Evolutionary conservation across 1,140 invertebrate genomes (phyloP), one percentile per base, ranked within the genome.

Genomic region (Eurosta solidaginis): DNA sequence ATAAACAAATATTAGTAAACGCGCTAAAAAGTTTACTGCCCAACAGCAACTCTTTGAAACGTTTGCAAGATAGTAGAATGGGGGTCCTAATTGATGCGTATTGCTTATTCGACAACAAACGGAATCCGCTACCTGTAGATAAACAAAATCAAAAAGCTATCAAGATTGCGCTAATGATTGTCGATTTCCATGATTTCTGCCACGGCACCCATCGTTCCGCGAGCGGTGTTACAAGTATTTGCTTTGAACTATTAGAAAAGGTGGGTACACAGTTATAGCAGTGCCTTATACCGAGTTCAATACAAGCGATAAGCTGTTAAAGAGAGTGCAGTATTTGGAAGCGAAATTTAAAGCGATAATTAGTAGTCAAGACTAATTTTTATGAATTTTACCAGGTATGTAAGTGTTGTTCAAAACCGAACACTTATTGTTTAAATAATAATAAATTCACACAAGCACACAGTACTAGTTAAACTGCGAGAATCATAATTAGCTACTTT

Each of bases 31-130:
- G 90, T 83, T 84, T 95, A 22, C 88, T 95, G 12, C 91, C 93
- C 0, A 90, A 91, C 2, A 89, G 90, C 2, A 89, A 89, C 27
- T 91, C 92, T 83, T 82, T 94, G n/a, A 86, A 74, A 89, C 92
- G 80, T 86, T 92, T 80, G 83, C 81, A 86, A 29, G 84, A 94
- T 83, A 91, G 90, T 1, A 89, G 90, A 74, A 91, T 93, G 90
- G 94, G 94, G 22, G 94, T 95, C 82, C 85, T 92, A 36, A 91
- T 94, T 86, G 93, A 94, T 89, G 92, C 91, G 0, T 90, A 92
- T 82, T 93, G 92, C 82, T 87, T 89, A 9, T 85, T 94, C n/a
- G 92, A 94, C 87, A 87, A 87, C 2, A 92, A 93, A 79, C 90
- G 90, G 79, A 92, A 92, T 80, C 92, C 93, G 14, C 82, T 93